These are phyloP conservation scores for western clawed frog (Xenopus tropicalis) DNA, from an alignment of 2,113 vertebrate genomes.

Conservation along the genomic window DNA sequence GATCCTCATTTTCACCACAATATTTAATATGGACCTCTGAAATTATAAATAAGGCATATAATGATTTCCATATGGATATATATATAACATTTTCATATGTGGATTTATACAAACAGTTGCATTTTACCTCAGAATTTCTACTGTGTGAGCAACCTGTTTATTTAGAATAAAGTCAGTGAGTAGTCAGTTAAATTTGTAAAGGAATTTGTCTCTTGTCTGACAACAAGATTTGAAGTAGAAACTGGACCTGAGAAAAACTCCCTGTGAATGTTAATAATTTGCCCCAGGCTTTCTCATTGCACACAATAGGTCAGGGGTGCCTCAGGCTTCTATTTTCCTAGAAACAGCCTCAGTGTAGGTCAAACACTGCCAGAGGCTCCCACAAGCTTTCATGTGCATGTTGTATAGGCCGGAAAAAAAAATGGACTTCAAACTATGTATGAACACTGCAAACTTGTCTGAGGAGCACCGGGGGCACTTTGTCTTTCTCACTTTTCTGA, in stretches of 20 bases:
- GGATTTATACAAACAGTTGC: too few species aligned
- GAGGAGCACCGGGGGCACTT: not conserved
- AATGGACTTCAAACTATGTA: conserved; percentile 38
- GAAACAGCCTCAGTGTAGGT: conserved; percentile 24
- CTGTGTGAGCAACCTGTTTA: too few species aligned
- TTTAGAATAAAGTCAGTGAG: too few species aligned
- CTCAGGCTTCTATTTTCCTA: conserved; percentile 23
- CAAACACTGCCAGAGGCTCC: conserved; percentile 16
- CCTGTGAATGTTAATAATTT: conserved; percentile 32
- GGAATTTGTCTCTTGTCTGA: too few species aligned
- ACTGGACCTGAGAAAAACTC: conserved; percentile 2
- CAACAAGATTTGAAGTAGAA: not conserved
- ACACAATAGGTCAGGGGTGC: conserved; percentile 23
- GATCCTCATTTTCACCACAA: too few species aligned
- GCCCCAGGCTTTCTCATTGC: conserved; percentile 14
- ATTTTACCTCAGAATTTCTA: too few species aligned
- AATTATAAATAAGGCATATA: too few species aligned
- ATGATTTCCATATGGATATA: too few species aligned
- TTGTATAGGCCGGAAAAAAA: conserved; percentile 11
- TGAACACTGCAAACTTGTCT: conserved; percentile 5
- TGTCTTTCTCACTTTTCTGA: not conserved
- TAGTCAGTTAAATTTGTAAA: too few species aligned
- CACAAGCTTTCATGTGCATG: conserved; percentile 26
- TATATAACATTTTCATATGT: too few species aligned
- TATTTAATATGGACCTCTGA: too few species aligned